Evolutionary conservation across 1,140 invertebrate genomes (phyloP), one percentile per base, ranked within the genome.

Genomic region (Cotesia chilonis): DNA sequence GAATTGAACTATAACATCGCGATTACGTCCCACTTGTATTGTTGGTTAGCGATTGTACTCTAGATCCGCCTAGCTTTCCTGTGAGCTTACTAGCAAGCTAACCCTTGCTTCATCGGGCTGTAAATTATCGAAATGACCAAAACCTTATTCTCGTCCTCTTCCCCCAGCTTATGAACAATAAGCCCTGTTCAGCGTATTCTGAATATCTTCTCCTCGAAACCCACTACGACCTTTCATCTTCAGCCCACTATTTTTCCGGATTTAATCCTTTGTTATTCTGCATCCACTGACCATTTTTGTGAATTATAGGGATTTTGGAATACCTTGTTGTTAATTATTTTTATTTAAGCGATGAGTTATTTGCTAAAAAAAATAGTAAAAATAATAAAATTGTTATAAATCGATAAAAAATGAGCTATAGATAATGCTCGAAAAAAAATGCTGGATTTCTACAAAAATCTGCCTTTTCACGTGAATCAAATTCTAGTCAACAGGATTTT

Each of bases 41-140:
- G 41, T 71, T 71, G 70, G 17, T 71, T 66, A 51, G 70, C 64
- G 52, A 71, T 71, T 71, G 70, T 71, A 28, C 61, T 65, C 55
- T 37, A 55, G 61, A 71, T 71, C 51, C 47, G 37, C 17, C 60
- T 57, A n/a, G 28, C 69, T 60, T 57, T 69, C 41, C 41, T 47
- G 41, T 10, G 41, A 47, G 41, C 41, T 41, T 41, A 5, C 38
- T 47, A 7, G 41, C 41, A 9, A 47, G 41, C 41, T 47, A 47
- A 47, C 6, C 41, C 41, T 47, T 47, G 41, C 63, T 54, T 54
- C 36, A 71, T 71, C 70, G 70, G 47, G 38, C 51, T 51, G 61
- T 71, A 71, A 71, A 71, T 71, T 71, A 71, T 71, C 9, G 70
- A 71, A 71, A 71, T 71, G 61, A 55, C 35, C 35, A 5, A 9